These are phyloP conservation scores for Caenorhabditis tropicalis DNA, from an alignment of 1,140 invertebrate genomes.

Conservation along the genomic window DNA sequence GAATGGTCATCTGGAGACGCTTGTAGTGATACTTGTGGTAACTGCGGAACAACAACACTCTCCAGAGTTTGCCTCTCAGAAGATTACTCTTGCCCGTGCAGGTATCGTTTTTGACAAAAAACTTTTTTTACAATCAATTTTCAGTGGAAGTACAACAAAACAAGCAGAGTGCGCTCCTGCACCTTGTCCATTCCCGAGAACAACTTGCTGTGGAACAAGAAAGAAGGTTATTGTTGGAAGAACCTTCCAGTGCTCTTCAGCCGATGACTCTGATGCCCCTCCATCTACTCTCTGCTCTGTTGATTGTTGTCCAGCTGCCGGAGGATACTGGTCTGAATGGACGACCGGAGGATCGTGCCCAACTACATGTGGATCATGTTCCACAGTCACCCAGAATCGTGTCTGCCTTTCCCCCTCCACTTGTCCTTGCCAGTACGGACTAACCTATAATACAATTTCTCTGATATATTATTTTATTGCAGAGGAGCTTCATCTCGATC, in stretches of 20 bases:
- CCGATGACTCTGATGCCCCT: slow-evolving; percentile 40
- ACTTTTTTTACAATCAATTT: background rate
- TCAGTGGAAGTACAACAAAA: slow-evolving; percentile 41
- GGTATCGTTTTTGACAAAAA: background rate
- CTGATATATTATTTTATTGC: background rate
- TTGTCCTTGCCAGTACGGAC: slow-evolving; percentile 6
- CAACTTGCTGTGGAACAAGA: slow-evolving; percentile 21
- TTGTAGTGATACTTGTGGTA: slow-evolving; percentile 52
- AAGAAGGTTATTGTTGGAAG: slow-evolving; percentile 29
- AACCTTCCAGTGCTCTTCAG: background rate
- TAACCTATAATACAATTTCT: background rate
- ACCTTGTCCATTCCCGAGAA: slow-evolving; percentile 41
- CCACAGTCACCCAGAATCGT: slow-evolving; percentile 36
- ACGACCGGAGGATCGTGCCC: slow-evolving; percentile 3
- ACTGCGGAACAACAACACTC: slow-evolving; percentile 21
- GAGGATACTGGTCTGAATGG: slow-evolving; percentile 52
- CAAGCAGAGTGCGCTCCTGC: slow-evolving; percentile 9
- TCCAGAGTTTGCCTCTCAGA: slow-evolving; percentile 14
- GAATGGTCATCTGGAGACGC: slow-evolving; percentile 32
- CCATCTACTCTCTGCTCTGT: background rate
- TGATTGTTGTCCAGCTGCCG: slow-evolving; percentile 39
- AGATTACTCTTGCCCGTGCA: background rate
- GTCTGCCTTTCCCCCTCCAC: background rate
- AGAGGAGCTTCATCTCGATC: background rate
- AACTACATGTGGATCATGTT: slow-evolving; percentile 53